Evolutionary conservation across 2,797 vertebrate genomes (phyloP).

Genomic region (Rhadinocentrus ornatus): DNA sequence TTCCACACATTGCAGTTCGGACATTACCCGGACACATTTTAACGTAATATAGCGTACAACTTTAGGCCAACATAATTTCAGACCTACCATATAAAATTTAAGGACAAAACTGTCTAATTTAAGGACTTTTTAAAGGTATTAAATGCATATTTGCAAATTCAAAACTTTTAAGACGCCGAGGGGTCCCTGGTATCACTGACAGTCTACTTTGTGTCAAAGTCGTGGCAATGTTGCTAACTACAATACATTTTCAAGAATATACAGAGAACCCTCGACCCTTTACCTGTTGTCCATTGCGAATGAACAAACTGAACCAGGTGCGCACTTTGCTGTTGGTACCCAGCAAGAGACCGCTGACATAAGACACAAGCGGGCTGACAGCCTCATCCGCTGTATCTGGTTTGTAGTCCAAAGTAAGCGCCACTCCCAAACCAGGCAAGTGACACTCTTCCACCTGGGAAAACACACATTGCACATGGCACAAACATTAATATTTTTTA

Average conservation of each 20-base stretch:
- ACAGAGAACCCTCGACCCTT: conserved; percentile 12
- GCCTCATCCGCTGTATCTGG: conserved; percentile 91
- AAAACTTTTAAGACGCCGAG: too few relatives aligned
- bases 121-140: too few relatives aligned
- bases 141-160: too few relatives aligned
- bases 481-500: neutral
- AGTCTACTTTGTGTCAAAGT: neutral
- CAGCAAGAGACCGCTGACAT: conserved; percentile 94
- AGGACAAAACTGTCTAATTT: too few relatives aligned
- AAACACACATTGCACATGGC: conserved; percentile 6
- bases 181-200: too few relatives aligned
- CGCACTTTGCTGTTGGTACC: conserved; percentile 97
- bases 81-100: too few relatives aligned
- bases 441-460: conserved; percentile 96
- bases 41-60: too few relatives aligned
- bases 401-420: conserved; percentile 97
- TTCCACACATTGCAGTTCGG: too few relatives aligned
- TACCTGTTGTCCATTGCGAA: conserved; percentile 98
- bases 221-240: neutral
- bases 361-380: conserved; percentile 96
- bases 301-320: conserved; percentile 99
- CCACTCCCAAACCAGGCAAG: conserved; percentile 95
- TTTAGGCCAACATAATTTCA: too few relatives aligned
- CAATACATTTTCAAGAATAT: neutral
- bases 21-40: too few relatives aligned